Evolutionary conservation across 2,797 vertebrate species (phyloP).

Genomic region (Muraenolepis orangiensis): DNA sequence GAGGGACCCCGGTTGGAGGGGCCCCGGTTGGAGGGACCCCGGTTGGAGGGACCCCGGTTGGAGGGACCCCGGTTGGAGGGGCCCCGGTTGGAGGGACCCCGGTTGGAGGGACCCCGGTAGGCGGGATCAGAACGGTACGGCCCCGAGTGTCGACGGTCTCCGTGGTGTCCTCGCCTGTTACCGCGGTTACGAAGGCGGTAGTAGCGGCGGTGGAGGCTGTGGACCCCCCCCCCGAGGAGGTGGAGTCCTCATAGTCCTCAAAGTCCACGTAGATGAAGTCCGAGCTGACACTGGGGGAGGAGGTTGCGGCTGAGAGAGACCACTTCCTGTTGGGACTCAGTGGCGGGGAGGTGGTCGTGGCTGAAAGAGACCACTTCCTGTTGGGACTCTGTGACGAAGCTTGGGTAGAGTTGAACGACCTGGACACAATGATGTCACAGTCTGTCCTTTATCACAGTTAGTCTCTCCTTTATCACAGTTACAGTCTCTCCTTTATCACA

Average conservation of each 20-base stretch:
- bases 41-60: background rate
- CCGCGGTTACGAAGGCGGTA: conserved; percentile 34
- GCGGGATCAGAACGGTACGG: too few relatives aligned
- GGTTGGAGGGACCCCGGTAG: too few relatives aligned
- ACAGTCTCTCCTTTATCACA: too few relatives aligned
- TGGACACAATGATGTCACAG: background rate
- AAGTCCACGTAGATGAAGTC: conserved; percentile 62
- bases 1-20: conserved; percentile 3
- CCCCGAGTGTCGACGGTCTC: background rate
- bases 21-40: conserved; percentile 33
- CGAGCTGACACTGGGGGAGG: background rate
- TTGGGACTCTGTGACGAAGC: background rate
- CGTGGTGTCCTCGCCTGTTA: background rate
- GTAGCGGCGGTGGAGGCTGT: background rate
- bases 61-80: background rate
- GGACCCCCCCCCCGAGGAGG: too few relatives aligned
- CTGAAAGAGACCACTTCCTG: background rate
- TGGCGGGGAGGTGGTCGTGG: background rate
- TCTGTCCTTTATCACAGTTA: too few relatives aligned
- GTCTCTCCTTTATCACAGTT: too few relatives aligned
- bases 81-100: background rate
- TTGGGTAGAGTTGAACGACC: background rate
- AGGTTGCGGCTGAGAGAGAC: background rate
- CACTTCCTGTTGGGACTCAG: background rate
- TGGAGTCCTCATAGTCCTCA: conserved; percentile 46